Conservation (phyloP, 2,888 invertebrate species). For the Sphaeridia pumilis region DNA sequence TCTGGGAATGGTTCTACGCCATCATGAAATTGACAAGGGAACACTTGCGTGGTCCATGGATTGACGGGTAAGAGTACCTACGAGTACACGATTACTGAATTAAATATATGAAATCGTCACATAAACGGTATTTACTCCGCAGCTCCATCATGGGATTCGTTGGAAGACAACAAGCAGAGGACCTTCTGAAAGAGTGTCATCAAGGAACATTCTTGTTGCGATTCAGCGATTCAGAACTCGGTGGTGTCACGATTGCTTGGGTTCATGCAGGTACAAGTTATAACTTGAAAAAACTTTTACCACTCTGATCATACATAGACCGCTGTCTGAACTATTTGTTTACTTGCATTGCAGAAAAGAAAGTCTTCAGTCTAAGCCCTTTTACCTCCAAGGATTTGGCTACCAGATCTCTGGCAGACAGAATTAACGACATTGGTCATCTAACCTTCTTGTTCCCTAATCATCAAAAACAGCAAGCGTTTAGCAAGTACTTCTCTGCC, state of each 20-base stretch:
- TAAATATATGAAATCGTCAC: neutral
- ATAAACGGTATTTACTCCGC: constrained; percentile 32
- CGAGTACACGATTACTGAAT: neutral
- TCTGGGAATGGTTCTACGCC: constrained; percentile 99
- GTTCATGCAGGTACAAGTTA: constrained; percentile 41
- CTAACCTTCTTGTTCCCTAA: constrained; percentile 75
- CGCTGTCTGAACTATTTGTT: constrained; percentile 20
- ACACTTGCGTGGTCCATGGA: constrained; percentile 82
- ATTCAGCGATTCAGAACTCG: constrained; percentile 92
- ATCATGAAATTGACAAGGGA: constrained; percentile 94
- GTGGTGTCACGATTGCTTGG: constrained; percentile 93
- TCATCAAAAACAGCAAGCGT: constrained; percentile 71
- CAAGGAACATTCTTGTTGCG: constrained; percentile 84
- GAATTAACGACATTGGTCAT: constrained; percentile 75
- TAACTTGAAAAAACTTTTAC: no score
- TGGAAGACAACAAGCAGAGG: constrained; percentile 85
- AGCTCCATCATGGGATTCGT: constrained; percentile 82
- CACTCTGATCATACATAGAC: no score
- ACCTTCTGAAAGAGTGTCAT: constrained; percentile 61
- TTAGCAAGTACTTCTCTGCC: constrained; percentile 81
- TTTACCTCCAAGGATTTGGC: constrained; percentile 87
- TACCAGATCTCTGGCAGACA: constrained; percentile 79
- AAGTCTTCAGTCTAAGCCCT: constrained; percentile 79
- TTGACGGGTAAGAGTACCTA: constrained; percentile 56
- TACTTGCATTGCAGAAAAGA: constrained; percentile 46